phyloP scores from a whole-genome alignment of 1,140 invertebrate species.

The Gonioctena quinquepunctata region DNA sequence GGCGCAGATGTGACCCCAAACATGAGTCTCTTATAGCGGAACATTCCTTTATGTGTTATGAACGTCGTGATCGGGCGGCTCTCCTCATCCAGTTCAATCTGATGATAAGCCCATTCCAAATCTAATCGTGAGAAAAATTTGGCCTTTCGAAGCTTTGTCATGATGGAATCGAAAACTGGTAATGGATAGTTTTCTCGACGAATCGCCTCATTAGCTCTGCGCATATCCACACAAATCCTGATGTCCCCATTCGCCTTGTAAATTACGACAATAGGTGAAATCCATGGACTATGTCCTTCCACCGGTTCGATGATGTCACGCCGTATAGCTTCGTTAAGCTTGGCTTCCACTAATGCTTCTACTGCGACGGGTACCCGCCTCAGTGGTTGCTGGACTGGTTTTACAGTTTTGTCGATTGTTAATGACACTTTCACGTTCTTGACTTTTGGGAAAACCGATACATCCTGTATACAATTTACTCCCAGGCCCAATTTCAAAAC shows the following conservation, averaged over 20 bases:
- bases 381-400: slow-evolving; percentile 39
- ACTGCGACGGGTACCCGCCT: slow-evolving; percentile 33
- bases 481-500: slow-evolving; percentile 20
- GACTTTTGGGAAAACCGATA: slow-evolving; percentile 34
- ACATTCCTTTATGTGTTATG: slow-evolving; percentile 47
- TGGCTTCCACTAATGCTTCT: slow-evolving; percentile 30
- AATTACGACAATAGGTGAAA: slow-evolving; percentile 42
- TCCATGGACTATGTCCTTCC: slow-evolving; percentile 35
- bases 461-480: slow-evolving; percentile 11
- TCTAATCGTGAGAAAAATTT: slow-evolving; percentile 25
- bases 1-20: slow-evolving; percentile 33
- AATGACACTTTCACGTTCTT: slow-evolving; percentile 40
- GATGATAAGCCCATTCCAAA: slow-evolving; percentile 23
- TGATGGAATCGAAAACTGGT: slow-evolving; percentile 37
- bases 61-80: slow-evolving; percentile 51
- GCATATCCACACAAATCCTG: slow-evolving; percentile 46
- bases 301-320: slow-evolving; percentile 40
- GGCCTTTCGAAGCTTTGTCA: slow-evolving; percentile 28
- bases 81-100: slow-evolving; percentile 27
- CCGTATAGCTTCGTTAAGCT: slow-evolving; percentile 31
- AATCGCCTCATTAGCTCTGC: slow-evolving; percentile 42
- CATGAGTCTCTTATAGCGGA: slow-evolving; percentile 50
- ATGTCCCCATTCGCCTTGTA: slow-evolving; percentile 38
- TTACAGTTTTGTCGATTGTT: too few species aligned
- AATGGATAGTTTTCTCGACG: slow-evolving; percentile 39